Conservation (phyloP, 1,140 invertebrate genomes). For the Leucophenga varia region DNA sequence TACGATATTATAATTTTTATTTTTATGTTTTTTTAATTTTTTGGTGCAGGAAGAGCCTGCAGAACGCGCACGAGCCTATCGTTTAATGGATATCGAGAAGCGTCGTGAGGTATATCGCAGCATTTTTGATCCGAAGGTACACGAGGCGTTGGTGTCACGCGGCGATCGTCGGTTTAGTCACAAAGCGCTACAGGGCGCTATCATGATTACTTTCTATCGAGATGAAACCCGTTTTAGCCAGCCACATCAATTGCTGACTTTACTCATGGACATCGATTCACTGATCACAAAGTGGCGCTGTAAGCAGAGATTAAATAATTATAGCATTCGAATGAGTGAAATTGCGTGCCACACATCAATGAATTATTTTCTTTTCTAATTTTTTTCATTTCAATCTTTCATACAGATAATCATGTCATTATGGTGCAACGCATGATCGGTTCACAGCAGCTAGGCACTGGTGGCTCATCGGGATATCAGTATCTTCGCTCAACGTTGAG, state of each 20-base stretch:
- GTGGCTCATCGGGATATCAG: constrained; percentile 97
- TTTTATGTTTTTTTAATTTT: too few relatives aligned
- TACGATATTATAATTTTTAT: too few relatives aligned
- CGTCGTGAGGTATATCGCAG: constrained; percentile 83
- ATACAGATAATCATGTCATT: constrained; percentile 93
- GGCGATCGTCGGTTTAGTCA: constrained; percentile 90
- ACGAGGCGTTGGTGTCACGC: constrained; percentile 75
- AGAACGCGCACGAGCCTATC: constrained; percentile 61
- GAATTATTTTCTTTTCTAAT: too few relatives aligned
- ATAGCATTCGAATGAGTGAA: too few relatives aligned
- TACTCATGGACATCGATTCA: constrained; percentile 97
- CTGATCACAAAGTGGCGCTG: constrained; percentile 99
- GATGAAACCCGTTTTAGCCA: constrained; percentile 96
- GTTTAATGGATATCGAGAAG: constrained; percentile 74
- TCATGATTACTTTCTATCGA: constrained; percentile 96
- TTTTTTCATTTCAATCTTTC: neutral
- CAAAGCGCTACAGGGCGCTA: constrained; percentile 88
- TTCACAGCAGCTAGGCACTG: constrained; percentile 93
- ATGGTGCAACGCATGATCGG: constrained; percentile 99
- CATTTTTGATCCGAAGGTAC: constrained; percentile 81
- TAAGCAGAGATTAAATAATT: constrained; percentile 72
- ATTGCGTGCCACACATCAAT: too few relatives aligned
- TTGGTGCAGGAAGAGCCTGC: constrained; percentile 67
- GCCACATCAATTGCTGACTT: constrained; percentile 89
- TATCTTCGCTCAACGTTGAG: constrained; percentile 97